Evolutionary conservation across 92 coral and sea anemone genomes (phyloP).

Genomic region (Anthopleura xanthogrammica): DNA sequence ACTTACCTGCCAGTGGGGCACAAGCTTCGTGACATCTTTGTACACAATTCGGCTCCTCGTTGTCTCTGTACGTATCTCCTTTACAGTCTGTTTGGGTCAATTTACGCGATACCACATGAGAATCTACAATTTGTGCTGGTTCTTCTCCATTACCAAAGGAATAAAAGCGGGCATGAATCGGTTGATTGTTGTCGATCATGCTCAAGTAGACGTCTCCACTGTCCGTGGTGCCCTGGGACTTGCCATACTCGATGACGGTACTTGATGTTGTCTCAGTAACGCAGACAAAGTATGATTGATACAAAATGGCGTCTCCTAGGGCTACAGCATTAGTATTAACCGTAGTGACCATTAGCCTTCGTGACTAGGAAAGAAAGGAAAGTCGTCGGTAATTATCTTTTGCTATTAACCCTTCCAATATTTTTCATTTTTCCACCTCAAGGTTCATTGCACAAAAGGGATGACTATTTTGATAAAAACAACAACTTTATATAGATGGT

Average conservation of each 20-base stretch:
- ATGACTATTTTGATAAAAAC: too few species aligned
- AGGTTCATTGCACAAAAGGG: too few species aligned
- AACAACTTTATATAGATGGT: too few species aligned
- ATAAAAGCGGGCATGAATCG: slow-evolving; percentile 27
- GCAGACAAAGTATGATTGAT: slow-evolving; percentile 48
- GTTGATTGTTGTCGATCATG: slow-evolving; percentile 12
- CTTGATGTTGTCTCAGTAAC: slow-evolving; percentile 28
- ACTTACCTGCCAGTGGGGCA: slow-evolving; percentile 7
- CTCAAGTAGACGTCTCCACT: slow-evolving; percentile 16
- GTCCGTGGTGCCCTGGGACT: slow-evolving; percentile 27
- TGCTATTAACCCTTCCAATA: too few species aligned
- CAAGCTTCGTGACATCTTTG: neutral
- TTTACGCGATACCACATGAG: neutral
- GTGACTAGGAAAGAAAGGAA: neutral
- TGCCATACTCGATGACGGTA: slow-evolving; percentile 34
- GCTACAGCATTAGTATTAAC: slow-evolving; percentile 32
- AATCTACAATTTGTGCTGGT: slow-evolving; percentile 20
- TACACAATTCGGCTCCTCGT: neutral
- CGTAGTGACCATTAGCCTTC: slow-evolving; percentile 26
- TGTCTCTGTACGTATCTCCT: slow-evolving; percentile 10
- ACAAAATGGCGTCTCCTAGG: slow-evolving; percentile 34
- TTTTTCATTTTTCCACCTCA: neutral
- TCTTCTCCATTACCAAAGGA: slow-evolving; percentile 49
- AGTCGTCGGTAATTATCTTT: too few species aligned
- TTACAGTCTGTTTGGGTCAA: slow-evolving; percentile 2